Evolutionary conservation across 1,140 invertebrate species (phyloP).

Genomic region (Eueides isabella): DNA sequence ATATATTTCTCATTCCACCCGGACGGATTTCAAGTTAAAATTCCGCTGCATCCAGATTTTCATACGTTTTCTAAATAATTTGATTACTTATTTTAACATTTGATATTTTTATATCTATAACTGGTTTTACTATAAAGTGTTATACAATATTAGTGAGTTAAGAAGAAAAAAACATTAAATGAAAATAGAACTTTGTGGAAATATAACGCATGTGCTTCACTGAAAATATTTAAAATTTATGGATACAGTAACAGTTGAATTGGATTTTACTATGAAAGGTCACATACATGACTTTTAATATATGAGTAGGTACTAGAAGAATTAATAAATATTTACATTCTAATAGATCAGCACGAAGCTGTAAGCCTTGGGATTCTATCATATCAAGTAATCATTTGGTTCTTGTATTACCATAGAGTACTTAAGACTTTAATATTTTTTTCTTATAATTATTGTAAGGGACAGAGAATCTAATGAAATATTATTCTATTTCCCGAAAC

Average conservation of each 20-base stretch:
- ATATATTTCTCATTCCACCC: no score
- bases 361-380: conserved; percentile 36
- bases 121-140: no score
- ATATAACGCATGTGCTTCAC: background rate
- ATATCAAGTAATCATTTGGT: conserved; percentile 8
- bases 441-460: no score
- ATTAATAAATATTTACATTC: conserved; percentile 31
- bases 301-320: conserved; percentile 1
- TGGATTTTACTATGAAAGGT: background rate
- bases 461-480: background rate
- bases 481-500: background rate
- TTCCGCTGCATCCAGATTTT: no score
- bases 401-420: background rate
- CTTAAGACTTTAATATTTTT: background rate
- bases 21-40: no score
- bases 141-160: no score
- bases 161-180: no score
- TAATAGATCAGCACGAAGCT: conserved; percentile 36
- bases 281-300: conserved; percentile 9
- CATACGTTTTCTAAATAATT: no score
- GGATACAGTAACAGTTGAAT: background rate
- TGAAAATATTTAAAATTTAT: background rate
- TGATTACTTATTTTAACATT: no score
- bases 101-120: no score
- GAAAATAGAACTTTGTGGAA: no score